Evolutionary conservation across 2,113 vertebrate genomes (phyloP).

Genomic region (Hyperoodon ampullatus): DNA sequence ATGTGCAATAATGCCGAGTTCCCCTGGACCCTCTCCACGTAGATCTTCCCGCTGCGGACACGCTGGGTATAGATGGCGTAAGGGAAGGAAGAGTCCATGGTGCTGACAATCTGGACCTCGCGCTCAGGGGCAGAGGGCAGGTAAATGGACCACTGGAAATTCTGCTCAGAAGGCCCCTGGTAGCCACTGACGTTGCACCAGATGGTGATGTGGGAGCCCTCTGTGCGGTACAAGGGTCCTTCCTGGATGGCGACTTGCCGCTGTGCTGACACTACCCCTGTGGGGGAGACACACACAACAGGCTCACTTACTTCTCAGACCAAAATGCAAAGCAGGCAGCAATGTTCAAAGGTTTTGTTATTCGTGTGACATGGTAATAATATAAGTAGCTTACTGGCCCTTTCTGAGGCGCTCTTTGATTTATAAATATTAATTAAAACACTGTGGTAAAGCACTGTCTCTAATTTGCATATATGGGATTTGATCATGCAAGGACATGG

Average conservation of each 20-base stretch:
- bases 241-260: conserved; percentile 92
- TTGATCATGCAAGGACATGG: not conserved
- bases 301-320: not conserved
- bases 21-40: conserved; percentile 90
- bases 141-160: conserved; percentile 98
- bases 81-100: conserved; percentile 91
- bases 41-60: conserved; percentile 91
- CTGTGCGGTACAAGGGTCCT: conserved; percentile 92
- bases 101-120: conserved; percentile 97
- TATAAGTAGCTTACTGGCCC: conserved; percentile 22
- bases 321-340: not conserved
- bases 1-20: conserved; percentile 92
- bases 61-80: conserved; percentile 93
- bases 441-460: not conserved
- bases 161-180: conserved; percentile 88
- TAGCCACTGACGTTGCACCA: conserved; percentile 96
- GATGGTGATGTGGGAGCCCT: conserved; percentile 94
- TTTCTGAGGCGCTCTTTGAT: conserved; percentile 19
- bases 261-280: conserved; percentile 87
- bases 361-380: not conserved
- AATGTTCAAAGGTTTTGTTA: not conserved
- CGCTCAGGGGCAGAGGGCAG: conserved; percentile 87
- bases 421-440: conserved; percentile 74
- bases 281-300: not conserved
- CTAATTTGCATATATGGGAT: conserved; percentile 55